Evolutionary conservation across 1,140 invertebrate species (phyloP), one percentile per base, ranked within the genome.

Genomic region (Cheumatopsyche charites): DNA sequence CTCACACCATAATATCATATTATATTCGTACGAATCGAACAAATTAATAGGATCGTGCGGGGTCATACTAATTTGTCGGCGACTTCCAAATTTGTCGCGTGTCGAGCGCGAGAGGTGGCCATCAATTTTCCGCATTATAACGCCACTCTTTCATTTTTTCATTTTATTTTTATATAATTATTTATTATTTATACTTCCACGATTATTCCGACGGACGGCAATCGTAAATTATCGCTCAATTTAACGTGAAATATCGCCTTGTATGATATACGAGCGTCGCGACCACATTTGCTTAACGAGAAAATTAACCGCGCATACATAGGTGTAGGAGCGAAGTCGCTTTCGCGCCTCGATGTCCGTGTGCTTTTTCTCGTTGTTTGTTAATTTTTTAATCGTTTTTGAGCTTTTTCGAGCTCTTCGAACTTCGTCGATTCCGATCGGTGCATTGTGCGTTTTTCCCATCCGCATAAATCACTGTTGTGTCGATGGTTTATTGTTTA

Each of bases 141-240:
- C n/a, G n/a, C n/a, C n/a, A n/a, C n/a, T n/a, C n/a, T n/a, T 15
- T 45, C 17, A 45, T 45, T 45, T n/a, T 45, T 49, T 49, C 15
- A 52, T 52, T 15, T 19, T 13, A 58, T 58, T 58, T 58, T 55
- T 58, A 13, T 25, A 11, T 58, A 19, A 15, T 58, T 58, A 58
- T 58, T 58, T 58, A 58, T 58, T 58, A 58, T 58, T 63, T 63
- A 17, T 23, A 63, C 17, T 63, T 41, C 45, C 13, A 4, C 13
- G 45, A 19, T 49, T 19, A 49, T 49, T 42, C 9, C 26, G 15
- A 42, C 2, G 6, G 15, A 15, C 58, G 15, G 21, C 13, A n/a
- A 9, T 17, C 63, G 11, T 66, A 66, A 66, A 66, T 66, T 66
- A 66, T 66, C 43, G 63, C 63, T 66, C 43, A 66, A 47, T 66